Evolutionary conservation across 2,797 vertebrate species (phyloP), one percentile per base, ranked within the genome.

Genomic region (Xerus rutilus): DNA sequence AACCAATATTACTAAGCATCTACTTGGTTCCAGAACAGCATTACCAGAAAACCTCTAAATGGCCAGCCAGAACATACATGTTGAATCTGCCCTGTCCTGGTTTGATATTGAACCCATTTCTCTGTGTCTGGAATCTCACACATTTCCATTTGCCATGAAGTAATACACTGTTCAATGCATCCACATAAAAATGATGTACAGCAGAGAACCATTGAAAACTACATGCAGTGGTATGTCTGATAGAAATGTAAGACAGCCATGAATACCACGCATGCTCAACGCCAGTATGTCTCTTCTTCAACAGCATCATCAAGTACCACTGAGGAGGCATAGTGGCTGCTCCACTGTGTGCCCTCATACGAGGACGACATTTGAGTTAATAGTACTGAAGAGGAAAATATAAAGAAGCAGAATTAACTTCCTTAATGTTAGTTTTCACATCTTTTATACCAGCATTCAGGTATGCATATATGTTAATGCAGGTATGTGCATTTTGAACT

Each of bases 151-250:
- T 65, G 25, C 59, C 95, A 89, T 15, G 30, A 45, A 82, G 59
- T 77, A 4, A 15, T 2, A 57, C 76, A 96, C 73, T 87, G 72
- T 7, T 94, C 94, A 69, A 76, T 70, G 69, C 49, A 49, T 39
- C 57, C 30, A 7, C 35, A 35, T 43, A 82, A 73, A 84, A 86
- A 11, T 77, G 21, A 94, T 3, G n/a, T 0, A 54, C 1, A 49
- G 64, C 43, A 45, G 20, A 84, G 81, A 95, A 77, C 43, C 62
- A 17, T 45, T 86, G 79, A 35, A 47, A 91, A 57, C 8, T 20
- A 8, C 21, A 86, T 32, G 77, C 39, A 62, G 28, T 13, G 90
- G 86, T 67, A 23, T 57, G 8, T 95, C 73, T 85, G 70, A 88
- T 67, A 30, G 79, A 70, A 93, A 96, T 0, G n/a, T 28, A 77